Base-by-base conservation (phyloP, 1,140 invertebrate species). In the Drosophila kurseongensis region DNA sequence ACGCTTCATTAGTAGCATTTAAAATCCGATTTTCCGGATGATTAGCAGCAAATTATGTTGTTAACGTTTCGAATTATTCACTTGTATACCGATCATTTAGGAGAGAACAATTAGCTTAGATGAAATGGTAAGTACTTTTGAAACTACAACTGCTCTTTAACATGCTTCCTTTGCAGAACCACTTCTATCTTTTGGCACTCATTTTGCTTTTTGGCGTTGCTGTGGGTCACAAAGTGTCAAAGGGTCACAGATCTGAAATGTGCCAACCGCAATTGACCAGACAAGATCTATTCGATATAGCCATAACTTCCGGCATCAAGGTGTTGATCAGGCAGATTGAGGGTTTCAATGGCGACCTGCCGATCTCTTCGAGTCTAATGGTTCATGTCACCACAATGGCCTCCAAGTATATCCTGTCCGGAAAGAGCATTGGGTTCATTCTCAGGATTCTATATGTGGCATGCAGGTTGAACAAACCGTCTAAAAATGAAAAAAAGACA, bases 381-480 rank as follows among this genome's bases (percentile, higher is more conserved):
- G 8, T 1, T 4, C 16, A 50, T 0, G 6, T 72, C 0, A 71
- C 29, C 5, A 5, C 16, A 2, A 7, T 62, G 5, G 9, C 58
- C 4, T 14, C 40, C 1, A 59, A 29, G 8, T 14, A 45, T 12
- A 18, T 78, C 4, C 9, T 78, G n/a, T 16, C 16, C 8, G 74
- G 74, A 0, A 18, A 1, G 8, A 44, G 38, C 23, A 13, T 78
- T 1, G 10, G 10, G 7, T 50, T 77, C 18, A 6, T 71, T 5
- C 6, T 77, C 1, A 6, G 29, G 7, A 38, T 40, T 2, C 10
- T 76, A 2, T 42, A 45, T 23, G 7, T 50, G 10, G 50, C 47
- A 16, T 76, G 73, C 29, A 9, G 7, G 4, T 18, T 55, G 1
- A 74, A 55, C 10, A 63, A 36, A 40, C 60, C 60, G 16, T 5